phyloP scores from a whole-genome alignment of 2,113 vertebrate genomes.

The Elanoides forficatus region DNA sequence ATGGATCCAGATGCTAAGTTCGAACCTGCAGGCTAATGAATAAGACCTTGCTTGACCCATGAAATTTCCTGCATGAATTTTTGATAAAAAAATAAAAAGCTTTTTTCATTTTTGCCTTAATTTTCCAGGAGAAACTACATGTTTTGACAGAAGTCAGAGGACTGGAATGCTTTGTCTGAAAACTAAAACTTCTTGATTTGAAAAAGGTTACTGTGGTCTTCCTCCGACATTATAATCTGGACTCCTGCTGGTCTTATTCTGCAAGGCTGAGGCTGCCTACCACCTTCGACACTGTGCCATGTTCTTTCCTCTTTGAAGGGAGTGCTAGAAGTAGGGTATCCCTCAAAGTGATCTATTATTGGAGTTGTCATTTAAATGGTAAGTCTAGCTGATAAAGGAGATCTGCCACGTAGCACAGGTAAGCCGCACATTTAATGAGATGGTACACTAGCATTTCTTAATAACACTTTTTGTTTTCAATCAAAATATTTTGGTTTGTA shows the following conservation, averaged over 20 bases:
- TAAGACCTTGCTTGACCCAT: not conserved
- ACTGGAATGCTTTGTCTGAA: not conserved
- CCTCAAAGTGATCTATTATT: not conserved
- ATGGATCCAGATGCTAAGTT: not conserved
- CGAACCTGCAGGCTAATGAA: not conserved
- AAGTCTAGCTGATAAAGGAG: not conserved
- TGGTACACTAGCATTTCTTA: not conserved
- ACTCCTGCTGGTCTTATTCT: not conserved
- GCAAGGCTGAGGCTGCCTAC: not conserved
- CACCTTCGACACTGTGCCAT: not conserved
- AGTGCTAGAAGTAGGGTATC: not conserved
- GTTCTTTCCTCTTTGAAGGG: not conserved
- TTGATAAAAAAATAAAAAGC: not conserved
- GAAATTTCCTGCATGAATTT: not conserved
- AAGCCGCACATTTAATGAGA: not conserved
- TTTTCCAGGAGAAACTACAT: not conserved
- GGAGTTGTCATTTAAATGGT: not conserved
- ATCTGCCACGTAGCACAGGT: not conserved
- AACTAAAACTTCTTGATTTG: not conserved
- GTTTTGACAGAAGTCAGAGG: not conserved
- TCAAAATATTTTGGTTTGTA: slow-evolving; percentile 31
- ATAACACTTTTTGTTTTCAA: not conserved
- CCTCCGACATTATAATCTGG: not conserved
- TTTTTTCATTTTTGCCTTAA: not conserved
- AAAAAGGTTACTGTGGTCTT: not conserved